Base-by-base conservation (phyloP, 30 jellyfish, hydroid and myxozoan species). In the Sanderia malayensis region DNA sequence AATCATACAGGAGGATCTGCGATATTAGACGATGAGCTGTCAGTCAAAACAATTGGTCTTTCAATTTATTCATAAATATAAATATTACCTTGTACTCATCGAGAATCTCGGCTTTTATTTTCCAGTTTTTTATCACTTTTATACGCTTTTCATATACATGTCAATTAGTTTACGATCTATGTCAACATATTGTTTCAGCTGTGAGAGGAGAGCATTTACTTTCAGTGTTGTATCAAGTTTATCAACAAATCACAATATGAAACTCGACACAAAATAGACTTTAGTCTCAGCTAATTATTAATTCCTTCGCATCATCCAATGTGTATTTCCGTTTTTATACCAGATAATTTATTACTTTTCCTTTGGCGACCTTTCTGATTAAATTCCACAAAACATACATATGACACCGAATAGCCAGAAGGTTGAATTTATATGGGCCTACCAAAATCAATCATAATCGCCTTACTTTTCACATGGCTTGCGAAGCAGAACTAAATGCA, bases 401-500 rank as follows among this genome's bases (percentile, higher is more conserved):
- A 15, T 18, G 64, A 49, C 8, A 49, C 27, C 64, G 64, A 49
- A 2, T n/a, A n/a, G 18, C 66, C 70, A 17, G 74, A 28, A 31
- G 46, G 30, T 62, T 62, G 65, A 31, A 46, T 60, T 46, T 45
- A 37, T 49, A 44, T 46, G 65, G 87, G 87, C 87, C 87, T 76
- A 76, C 21, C 62, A 30, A 61, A 37, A 19, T 33, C 52, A 66
- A 78, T 64, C 75, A 72, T 58, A 44, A 62, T 78, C 25, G 70
- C 81, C 53, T 57, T 67, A 27, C 71, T 71, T 71, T 34, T 67
- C 89, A 78, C 89, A 44, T 78, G 89, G 81, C 80, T 61, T 66
- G 60, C 34, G 49, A 78, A 64, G 89, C 89, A 66, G 82, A 78
- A 78, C 89, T 78, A 78, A 78, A 73, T 18, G 82, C 77, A 78